These are phyloP conservation scores for Alosa sapidissima DNA, from an alignment of 2,797 vertebrate genomes.

Conservation along the genomic window DNA sequence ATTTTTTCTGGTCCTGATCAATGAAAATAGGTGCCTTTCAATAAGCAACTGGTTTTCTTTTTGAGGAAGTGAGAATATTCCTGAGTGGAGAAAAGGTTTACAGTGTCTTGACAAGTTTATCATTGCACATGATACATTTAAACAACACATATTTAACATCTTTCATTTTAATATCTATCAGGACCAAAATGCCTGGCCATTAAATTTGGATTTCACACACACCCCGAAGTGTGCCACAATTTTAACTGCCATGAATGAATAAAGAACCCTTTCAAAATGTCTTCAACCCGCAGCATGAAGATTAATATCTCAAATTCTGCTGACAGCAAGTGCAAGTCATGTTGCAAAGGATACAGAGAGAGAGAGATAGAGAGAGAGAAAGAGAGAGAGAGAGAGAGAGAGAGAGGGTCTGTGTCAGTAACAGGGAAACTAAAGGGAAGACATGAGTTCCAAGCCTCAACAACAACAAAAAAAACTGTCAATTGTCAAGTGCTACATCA, in stretches of 20 bases:
- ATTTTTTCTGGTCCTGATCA: constrained; percentile 24
- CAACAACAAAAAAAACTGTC: not conserved
- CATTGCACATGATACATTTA: not conserved
- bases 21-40: not conserved
- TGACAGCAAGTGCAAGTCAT: not conserved
- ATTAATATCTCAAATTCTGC: constrained; percentile 16
- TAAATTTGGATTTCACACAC: not conserved
- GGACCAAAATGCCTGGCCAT: not conserved
- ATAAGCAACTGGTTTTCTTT: not conserved
- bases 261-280: not conserved
- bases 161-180: not conserved
- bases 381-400: not conserved
- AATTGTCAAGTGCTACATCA: not conserved
- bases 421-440: not conserved
- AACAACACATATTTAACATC: not conserved
- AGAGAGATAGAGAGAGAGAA: not conserved
- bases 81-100: not conserved
- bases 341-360: constrained; percentile 20
- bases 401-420: not conserved
- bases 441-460: not conserved
- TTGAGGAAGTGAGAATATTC: constrained; percentile 7
- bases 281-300: constrained; percentile 5
- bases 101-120: not conserved
- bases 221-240: not conserved
- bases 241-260: not conserved